phyloP scores from a whole-genome alignment of 2,888 invertebrate genomes.

The Drosophila rubida region DNA sequence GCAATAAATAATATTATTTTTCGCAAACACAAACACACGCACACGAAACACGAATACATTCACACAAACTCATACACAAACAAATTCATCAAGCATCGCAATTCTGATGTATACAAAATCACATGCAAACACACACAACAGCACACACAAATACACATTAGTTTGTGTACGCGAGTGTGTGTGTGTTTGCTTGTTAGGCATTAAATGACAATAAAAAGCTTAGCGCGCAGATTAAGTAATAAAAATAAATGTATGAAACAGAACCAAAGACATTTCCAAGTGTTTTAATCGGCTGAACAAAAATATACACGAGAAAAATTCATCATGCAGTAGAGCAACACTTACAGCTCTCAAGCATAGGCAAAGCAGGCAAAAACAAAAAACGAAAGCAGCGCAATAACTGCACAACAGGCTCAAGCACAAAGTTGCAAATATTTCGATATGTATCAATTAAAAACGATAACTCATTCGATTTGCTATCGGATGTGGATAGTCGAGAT shows the following conservation, averaged over 20 bases:
- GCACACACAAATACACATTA: conserved; percentile 6
- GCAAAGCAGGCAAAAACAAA: neutral
- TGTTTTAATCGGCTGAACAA: conserved; percentile 15
- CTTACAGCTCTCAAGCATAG: neutral
- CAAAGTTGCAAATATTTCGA: conserved; percentile 15
- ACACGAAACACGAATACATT: conserved; percentile 11
- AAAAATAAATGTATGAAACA: conserved; percentile 26
- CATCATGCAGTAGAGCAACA: conserved; percentile 18
- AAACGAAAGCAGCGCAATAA: neutral
- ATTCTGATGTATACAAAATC: conserved; percentile 11
- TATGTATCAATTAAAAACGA: neutral
- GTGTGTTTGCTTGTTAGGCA: conserved; percentile 1
- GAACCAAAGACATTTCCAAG: neutral
- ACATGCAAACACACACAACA: neutral
- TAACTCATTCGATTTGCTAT: neutral
- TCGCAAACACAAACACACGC: conserved; percentile 10
- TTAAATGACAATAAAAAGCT: conserved; percentile 16
- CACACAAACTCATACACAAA: conserved; percentile 7
- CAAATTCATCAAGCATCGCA: conserved; percentile 8
- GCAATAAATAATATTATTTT: conserved; percentile 27
- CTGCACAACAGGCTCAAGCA: neutral
- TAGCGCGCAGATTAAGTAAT: conserved; percentile 2
- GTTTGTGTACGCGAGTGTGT: neutral
- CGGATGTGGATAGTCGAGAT: conserved; percentile 2
- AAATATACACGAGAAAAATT: neutral